Percentiles rank a stretch among this genome's conserved stretches.
These are phyloP conservation scores for Morone saxatilis DNA, from an alignment of 2,113 vertebrate species.

Conservation along the genomic window DNA sequence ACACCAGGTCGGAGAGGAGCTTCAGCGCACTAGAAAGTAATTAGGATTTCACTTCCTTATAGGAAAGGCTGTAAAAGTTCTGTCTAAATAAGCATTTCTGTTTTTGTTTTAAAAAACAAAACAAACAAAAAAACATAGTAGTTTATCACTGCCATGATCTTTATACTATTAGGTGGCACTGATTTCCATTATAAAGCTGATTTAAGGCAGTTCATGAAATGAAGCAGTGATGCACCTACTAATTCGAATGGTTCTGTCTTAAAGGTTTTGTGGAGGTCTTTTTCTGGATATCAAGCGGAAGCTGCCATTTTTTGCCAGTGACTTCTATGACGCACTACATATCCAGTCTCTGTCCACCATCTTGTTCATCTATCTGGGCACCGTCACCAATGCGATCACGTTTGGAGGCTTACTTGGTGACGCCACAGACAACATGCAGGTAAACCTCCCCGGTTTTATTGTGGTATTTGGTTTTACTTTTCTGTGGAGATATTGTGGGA, in stretches of 20 bases:
- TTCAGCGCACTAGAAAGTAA: constrained; percentile 91
- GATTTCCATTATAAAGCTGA: background rate
- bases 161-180: background rate
- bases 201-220: no score
- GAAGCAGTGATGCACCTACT: fast-evolving
- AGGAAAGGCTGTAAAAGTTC: background rate
- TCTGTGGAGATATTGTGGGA: no score
- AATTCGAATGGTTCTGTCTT: background rate
- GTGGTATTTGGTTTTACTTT: no score
- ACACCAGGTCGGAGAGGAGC: constrained; percentile 91
- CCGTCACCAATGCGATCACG: constrained; percentile 98
- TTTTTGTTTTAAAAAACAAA: background rate
- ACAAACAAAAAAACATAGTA: no score
- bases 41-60: background rate
- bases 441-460: constrained; percentile 56
- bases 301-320: constrained; percentile 94
- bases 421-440: constrained; percentile 99
- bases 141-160: background rate
- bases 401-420: constrained; percentile 97
- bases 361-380: constrained; percentile 98
- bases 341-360: constrained; percentile 97
- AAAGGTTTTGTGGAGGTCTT: constrained; percentile 95
- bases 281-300: constrained; percentile 96
- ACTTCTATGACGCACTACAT: constrained; percentile 94
- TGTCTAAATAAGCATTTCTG: background rate